Conservation (phyloP, 2,113 vertebrate genomes). For the Rhinopithecus roxellana region DNA sequence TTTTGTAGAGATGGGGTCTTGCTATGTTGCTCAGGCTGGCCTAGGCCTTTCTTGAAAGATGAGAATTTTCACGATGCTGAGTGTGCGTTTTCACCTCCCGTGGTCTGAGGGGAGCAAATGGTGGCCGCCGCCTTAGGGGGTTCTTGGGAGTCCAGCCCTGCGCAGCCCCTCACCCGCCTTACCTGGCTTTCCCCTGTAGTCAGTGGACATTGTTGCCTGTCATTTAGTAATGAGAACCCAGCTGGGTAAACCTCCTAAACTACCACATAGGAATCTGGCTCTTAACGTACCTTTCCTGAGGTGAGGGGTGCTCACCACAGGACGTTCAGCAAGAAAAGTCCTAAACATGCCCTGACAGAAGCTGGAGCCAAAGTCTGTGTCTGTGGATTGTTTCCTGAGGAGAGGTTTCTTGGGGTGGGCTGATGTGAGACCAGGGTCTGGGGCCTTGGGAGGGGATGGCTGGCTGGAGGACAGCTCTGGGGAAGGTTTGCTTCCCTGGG, state of each 20-base stretch:
- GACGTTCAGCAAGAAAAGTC: neutral
- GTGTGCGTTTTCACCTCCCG: fast-evolving
- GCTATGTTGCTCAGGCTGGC: too few relatives aligned
- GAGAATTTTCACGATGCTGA: neutral
- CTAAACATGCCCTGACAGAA: neutral
- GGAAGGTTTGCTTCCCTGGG: neutral
- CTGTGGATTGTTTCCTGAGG: neutral
- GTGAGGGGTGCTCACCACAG: too few relatives aligned
- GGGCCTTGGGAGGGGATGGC: neutral
- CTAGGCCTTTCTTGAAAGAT: neutral
- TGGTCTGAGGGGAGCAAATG: fast-evolving
- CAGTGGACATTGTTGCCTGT: neutral
- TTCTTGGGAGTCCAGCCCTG: neutral
- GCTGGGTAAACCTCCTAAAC: too few relatives aligned
- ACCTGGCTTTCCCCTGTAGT: neutral
- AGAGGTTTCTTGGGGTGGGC: neutral
- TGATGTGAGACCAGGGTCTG: neutral
- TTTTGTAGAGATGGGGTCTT: too few relatives aligned
- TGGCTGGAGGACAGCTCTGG: too few relatives aligned
- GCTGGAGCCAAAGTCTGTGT: neutral
- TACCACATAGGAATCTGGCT: neutral
- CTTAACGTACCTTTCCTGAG: neutral
- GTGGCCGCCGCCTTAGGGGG: neutral
- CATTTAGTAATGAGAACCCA: neutral
- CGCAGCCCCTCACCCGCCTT: neutral